Conservation (phyloP, 1,140 invertebrate species). For the Pristionchus pacificus region DNA sequence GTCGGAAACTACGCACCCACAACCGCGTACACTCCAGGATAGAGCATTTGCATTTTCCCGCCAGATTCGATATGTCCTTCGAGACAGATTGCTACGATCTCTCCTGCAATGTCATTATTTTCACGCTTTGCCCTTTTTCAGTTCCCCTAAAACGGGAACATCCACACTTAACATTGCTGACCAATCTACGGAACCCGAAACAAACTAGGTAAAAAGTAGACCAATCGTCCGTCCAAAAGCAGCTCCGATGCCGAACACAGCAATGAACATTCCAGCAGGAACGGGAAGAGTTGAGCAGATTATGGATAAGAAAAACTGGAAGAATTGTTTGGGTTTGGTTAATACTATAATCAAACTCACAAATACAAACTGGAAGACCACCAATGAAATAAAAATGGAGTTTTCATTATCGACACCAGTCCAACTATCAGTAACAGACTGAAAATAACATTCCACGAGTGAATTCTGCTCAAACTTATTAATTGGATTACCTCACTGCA, state of each 20-base stretch:
- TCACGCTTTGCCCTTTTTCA: no score
- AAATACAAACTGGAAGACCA: background rate
- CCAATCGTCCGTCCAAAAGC: conserved; percentile 79
- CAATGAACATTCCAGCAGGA: conserved; percentile 69
- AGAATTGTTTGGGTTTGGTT: background rate
- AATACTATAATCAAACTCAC: background rate
- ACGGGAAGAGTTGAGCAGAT: conserved; percentile 90
- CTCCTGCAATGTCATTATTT: no score
- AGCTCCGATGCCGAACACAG: conserved; percentile 63
- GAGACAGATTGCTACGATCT: background rate
- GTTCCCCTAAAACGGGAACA: no score
- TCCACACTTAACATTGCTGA: no score
- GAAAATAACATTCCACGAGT: background rate
- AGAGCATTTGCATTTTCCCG: conserved; percentile 63
- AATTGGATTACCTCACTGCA: background rate
- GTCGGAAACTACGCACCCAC: conserved; percentile 47
- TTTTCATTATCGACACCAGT: background rate
- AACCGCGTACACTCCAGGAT: conserved; percentile 72
- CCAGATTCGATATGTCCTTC: background rate
- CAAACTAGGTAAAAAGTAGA: background rate
- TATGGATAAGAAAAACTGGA: conserved; percentile 85
- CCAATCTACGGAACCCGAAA: no score
- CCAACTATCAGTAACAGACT: background rate
- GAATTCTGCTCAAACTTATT: background rate
- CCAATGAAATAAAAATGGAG: background rate